phyloP scores from a whole-genome alignment of 2,113 vertebrate species.

The Ictidomys tridecemlineatus region DNA sequence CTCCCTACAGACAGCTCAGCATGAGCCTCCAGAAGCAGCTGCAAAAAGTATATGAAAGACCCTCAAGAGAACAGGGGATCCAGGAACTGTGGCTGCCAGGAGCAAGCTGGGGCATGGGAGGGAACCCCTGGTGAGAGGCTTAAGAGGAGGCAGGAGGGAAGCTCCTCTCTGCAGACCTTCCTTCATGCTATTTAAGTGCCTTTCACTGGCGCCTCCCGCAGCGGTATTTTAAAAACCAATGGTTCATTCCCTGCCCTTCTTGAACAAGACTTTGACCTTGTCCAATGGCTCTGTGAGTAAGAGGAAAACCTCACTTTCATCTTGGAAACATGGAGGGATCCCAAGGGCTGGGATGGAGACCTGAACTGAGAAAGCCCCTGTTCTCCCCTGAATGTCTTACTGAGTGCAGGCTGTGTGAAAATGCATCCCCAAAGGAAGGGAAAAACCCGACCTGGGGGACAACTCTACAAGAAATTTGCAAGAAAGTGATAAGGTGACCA shows the following conservation, averaged over 20 bases:
- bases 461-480: background rate
- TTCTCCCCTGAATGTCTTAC: background rate
- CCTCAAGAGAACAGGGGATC: background rate
- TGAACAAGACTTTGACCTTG: constrained; percentile 54
- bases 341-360: background rate
- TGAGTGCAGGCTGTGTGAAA: background rate
- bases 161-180: background rate
- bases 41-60: background rate
- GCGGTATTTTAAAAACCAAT: background rate
- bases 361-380: constrained; percentile 27
- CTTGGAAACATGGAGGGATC: background rate
- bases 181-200: background rate
- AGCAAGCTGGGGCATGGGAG: background rate
- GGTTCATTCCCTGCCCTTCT: background rate
- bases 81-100: background rate
- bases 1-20: background rate
- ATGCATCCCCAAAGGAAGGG: background rate
- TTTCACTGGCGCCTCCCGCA: background rate
- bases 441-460: background rate
- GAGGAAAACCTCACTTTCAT: background rate
- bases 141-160: background rate
- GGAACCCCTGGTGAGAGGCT: background rate
- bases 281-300: background rate
- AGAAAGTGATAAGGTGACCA: background rate
- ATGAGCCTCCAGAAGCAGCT: background rate